Percentiles rank a stretch among this genome's conserved stretches.
phyloP scores from a whole-genome alignment of 2,113 vertebrate species.

The Xenus cinereus region DNA sequence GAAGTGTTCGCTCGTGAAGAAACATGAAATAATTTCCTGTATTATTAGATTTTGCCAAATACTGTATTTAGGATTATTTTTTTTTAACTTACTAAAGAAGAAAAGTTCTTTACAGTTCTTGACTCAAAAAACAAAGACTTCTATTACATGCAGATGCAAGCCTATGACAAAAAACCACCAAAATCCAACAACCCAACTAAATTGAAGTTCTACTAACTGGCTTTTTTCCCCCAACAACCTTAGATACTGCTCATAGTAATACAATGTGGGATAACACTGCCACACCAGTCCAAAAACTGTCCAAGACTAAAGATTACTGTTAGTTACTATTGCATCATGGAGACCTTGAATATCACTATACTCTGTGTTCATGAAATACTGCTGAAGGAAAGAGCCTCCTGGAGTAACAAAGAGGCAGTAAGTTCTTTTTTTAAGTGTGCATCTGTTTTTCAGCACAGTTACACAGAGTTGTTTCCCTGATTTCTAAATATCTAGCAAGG shows the following conservation, averaged over 20 bases:
- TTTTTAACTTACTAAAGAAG: neutral
- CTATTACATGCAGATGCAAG: neutral
- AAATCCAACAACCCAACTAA: neutral
- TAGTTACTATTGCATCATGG: neutral
- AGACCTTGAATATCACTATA: neutral
- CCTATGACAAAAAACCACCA: neutral
- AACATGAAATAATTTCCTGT: accelerated
- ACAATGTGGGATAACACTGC: neutral
- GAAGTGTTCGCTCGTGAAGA: neutral
- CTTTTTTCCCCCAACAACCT: neutral
- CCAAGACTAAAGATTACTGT: neutral
- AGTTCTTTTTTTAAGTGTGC: neutral
- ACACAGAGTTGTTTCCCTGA: neutral
- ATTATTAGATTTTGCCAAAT: neutral
- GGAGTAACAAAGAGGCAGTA: neutral
- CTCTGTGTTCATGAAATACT: neutral
- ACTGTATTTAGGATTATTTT: neutral
- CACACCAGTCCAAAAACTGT: neutral
- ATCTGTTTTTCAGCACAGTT: neutral
- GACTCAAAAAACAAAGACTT: neutral
- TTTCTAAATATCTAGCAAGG: neutral
- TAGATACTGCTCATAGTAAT: neutral
- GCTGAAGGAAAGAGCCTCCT: neutral
- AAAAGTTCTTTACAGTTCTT: neutral
- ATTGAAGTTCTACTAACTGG: neutral